phyloP scores from a whole-genome alignment of 2,888 invertebrate genomes.

The Dioctria rufipes region DNA sequence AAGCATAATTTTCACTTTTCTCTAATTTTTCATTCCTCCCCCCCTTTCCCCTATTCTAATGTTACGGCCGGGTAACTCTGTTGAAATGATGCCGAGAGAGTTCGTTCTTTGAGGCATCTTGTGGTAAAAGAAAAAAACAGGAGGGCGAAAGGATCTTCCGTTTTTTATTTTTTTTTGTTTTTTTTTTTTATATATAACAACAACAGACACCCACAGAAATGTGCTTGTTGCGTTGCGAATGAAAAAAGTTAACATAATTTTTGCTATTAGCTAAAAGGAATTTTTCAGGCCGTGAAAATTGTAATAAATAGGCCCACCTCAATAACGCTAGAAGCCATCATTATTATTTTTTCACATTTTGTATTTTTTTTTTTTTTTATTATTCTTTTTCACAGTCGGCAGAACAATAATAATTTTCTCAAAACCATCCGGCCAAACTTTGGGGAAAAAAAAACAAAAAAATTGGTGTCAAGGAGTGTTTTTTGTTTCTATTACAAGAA shows the following conservation, averaged over 20 bases:
- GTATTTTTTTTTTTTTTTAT: conserved; percentile 25
- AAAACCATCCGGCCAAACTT: conserved; percentile 7
- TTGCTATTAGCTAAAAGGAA: conserved; percentile 36
- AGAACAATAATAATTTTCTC: conserved; percentile 3
- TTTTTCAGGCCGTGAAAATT: conserved; percentile 26
- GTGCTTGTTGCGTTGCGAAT: not conserved
- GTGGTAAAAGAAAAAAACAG: not conserved
- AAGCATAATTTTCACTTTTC: conserved; percentile 42
- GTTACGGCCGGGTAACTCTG: not conserved
- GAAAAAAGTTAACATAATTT: conserved; percentile 9
- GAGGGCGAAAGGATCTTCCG: not conserved
- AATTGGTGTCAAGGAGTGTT: conserved; percentile 20
- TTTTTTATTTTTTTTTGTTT: no score
- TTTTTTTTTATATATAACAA: not conserved
- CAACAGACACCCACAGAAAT: conserved; percentile 33
- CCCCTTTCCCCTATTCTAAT: not conserved
- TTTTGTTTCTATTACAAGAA: not conserved
- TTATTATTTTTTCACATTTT: conserved; percentile 22
- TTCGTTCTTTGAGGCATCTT: not conserved
- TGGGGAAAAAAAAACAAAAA: not conserved
- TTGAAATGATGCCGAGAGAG: no score
- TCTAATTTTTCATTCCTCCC: not conserved
- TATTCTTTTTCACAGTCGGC: conserved; percentile 32
- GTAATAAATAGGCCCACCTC: conserved; percentile 12
- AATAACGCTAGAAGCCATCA: conserved; percentile 31